These are phyloP conservation scores for Knipowitschia caucasica DNA, from an alignment of 2,797 vertebrate genomes.

Conservation along the genomic window DNA sequence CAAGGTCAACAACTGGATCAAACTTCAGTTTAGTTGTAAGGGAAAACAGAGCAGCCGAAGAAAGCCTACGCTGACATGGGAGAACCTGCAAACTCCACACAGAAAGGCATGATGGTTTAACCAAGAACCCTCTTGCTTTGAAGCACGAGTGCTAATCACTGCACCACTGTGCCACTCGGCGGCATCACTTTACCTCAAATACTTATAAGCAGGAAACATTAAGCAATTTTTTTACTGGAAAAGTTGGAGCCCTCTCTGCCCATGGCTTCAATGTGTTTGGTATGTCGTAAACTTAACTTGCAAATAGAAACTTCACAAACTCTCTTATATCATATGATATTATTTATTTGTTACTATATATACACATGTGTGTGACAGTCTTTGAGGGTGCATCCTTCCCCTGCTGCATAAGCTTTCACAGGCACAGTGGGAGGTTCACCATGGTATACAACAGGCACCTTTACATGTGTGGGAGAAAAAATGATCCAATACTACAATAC, in stretches of 20 bases:
- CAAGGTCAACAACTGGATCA: too few relatives aligned
- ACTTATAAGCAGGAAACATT: neutral
- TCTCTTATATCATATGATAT: too few relatives aligned
- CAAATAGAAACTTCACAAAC: neutral
- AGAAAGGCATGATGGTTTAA: too few relatives aligned
- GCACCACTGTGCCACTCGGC: too few relatives aligned
- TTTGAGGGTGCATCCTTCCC: neutral
- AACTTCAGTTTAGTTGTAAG: too few relatives aligned
- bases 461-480: neutral
- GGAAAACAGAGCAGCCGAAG: too few relatives aligned
- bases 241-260: neutral
- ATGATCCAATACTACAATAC: neutral
- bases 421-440: neutral
- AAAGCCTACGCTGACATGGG: too few relatives aligned
- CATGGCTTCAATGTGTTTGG: neutral
- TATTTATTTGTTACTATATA: neutral
- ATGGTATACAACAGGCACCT: neutral
- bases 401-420: neutral
- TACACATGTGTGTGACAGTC: too few relatives aligned
- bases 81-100: too few relatives aligned
- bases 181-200: neutral
- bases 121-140: too few relatives aligned
- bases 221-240: neutral
- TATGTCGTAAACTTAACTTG: neutral
- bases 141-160: too few relatives aligned